Conservation (phyloP, 2,797 vertebrate genomes). For the Lagorchestes hirsutus region DNA sequence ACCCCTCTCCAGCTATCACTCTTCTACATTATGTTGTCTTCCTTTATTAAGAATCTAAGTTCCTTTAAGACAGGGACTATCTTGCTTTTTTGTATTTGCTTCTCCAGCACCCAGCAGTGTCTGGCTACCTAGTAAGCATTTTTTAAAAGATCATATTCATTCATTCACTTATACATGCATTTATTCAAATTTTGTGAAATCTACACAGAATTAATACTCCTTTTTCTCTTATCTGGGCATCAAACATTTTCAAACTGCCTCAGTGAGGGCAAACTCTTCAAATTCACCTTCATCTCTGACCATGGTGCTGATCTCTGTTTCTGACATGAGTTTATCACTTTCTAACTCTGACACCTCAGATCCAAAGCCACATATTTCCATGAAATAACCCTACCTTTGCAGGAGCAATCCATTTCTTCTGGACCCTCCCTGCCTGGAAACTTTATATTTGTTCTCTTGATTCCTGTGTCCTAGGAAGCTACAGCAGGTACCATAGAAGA, state of each 20-base stretch:
- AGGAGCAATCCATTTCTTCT: neutral
- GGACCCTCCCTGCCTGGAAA: neutral
- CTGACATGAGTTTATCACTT: neutral
- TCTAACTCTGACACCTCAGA: neutral
- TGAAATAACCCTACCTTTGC: neutral
- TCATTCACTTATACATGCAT: no score
- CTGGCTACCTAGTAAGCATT: neutral
- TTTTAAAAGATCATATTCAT: neutral
- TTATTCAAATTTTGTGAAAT: neutral
- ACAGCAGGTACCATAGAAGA: neutral
- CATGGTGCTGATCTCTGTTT: neutral
- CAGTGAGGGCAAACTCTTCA: neutral
- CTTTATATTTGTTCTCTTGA: neutral
- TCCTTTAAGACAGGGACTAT: neutral
- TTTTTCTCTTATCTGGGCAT: neutral
- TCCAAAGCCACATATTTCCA: neutral
- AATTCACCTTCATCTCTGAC: neutral
- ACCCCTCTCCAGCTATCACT: neutral
- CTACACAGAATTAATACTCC: neutral
- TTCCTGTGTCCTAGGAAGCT: neutral
- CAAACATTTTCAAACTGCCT: neutral
- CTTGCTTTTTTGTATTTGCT: neutral
- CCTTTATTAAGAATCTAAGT: neutral
- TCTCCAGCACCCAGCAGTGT: neutral
- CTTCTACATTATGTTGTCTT: neutral